These are phyloP conservation scores for Drosophila sechellia DNA, from an alignment of 1,140 invertebrate species.

Conservation along the genomic window DNA sequence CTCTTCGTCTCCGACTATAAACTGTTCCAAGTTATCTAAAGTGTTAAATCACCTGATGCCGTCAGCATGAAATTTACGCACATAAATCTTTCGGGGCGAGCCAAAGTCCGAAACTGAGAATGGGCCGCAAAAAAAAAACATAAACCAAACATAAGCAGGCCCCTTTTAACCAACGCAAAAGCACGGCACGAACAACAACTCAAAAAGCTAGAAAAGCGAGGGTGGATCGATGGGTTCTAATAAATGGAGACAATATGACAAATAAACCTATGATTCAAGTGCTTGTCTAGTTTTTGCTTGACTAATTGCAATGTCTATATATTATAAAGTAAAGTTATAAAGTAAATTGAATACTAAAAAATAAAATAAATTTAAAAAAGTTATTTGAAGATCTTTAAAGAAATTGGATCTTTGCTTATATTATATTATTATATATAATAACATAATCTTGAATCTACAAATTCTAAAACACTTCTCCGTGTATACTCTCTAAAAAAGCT, in stretches of 20 bases:
- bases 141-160: conserved; percentile 79
- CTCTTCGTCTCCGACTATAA: conserved; percentile 57
- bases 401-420: no score
- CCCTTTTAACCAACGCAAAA: conserved; percentile 17
- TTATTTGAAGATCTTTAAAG: no score
- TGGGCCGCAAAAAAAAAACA: conserved; percentile 63
- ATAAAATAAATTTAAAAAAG: no score
- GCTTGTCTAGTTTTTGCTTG: not conserved
- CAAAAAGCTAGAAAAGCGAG: conserved; percentile 47
- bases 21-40: conserved; percentile 82
- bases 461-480: conserved; percentile 20
- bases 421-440: no score
- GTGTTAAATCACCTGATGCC: conserved; percentile 84
- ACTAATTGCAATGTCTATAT: no score
- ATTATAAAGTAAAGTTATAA: no score
- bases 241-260: not conserved
- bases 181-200: conserved; percentile 38
- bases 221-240: not conserved
- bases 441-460: not conserved
- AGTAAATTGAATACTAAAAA: no score
- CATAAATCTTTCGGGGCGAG: conserved; percentile 74
- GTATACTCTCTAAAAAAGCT: conserved; percentile 57
- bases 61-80: conserved; percentile 84
- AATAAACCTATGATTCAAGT: not conserved
- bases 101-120: conserved; percentile 61